A percentile compares a stretch with the other conserved stretches of the same genome.
phyloP scores from a whole-genome alignment of 2,888 invertebrate genomes.

The Spilarctia lutea region DNA sequence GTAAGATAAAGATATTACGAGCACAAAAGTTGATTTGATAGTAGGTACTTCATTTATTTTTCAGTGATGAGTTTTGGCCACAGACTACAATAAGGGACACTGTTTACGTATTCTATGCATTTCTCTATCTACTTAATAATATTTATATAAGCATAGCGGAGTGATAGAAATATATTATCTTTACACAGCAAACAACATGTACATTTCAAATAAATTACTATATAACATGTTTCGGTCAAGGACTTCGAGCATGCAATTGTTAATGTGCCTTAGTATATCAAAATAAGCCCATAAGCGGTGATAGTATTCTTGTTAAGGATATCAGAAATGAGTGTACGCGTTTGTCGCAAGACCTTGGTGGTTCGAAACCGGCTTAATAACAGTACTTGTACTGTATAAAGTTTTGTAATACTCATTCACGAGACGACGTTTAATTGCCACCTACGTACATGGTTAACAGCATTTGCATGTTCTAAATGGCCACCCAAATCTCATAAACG shows the following conservation, averaged over 20 bases:
- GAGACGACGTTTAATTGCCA: conserved; percentile 2
- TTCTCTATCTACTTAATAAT: too few species aligned
- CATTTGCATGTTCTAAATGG: conserved; percentile 6
- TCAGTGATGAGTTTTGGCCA: too few species aligned
- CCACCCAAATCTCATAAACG: not conserved
- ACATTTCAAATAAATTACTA: not conserved
- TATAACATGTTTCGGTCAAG: not conserved
- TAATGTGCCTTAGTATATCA: conserved; percentile 5
- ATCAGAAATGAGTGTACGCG: conserved; percentile 13
- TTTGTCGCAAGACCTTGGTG: conserved; percentile 15
- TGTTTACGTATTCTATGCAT: too few species aligned
- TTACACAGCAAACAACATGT: too few species aligned
- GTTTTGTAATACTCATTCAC: conserved; percentile 12
- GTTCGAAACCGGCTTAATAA: conserved; percentile 16
- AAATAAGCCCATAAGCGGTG: conserved; percentile 20
- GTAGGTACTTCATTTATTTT: too few species aligned
- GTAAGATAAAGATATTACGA: too few species aligned
- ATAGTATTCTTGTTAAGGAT: conserved; percentile 17
- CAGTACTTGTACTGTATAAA: conserved; percentile 12
- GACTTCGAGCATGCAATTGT: not conserved
- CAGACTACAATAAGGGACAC: too few species aligned
- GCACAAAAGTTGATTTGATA: too few species aligned
- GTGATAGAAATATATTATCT: not conserved
- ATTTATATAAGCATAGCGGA: not conserved
- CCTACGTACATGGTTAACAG: conserved; percentile 2